Evolutionary conservation across 2,888 invertebrate species (phyloP), one percentile per base, ranked within the genome.

Genomic region (Drosophila sordidula): DNA sequence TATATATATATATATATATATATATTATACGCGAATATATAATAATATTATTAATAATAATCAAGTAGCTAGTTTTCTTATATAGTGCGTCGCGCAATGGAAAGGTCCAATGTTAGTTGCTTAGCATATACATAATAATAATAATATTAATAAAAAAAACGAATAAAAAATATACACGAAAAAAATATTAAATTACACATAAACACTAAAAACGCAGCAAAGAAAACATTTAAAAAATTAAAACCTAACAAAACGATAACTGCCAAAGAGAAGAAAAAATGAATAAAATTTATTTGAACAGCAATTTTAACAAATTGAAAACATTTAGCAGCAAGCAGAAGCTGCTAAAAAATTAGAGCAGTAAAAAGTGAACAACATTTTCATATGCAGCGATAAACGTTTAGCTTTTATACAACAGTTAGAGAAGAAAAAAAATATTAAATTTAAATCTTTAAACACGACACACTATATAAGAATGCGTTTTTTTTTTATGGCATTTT

Each of bases 61-160:
- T 79, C 80, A 80, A 87, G 83, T 86, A 86, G 85, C 87, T 88
- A 88, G 89, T 86, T 86, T 86, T 86, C 85, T 86, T 86, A 86
- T 86, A 88, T 88, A 86, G 88, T 87, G 85, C 89, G 88, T 86
- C 85, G 85, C 89, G 87, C 87, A 86, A 86, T 86, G 85, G 85
- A 88, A 86, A 67, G 85, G 89, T 86, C 85, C 85, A 86, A 86
- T 88, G 85, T 86, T 86, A 86, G 85, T 85, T 88, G 87, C 89
- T 88, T 85, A 85, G 87, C 83, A 88, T 88, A 88, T 86, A 83
- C 68, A 84, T 82, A 78, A 68, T 62, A 54, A 65, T 56, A 61
- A 65, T 29, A 61, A 52, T 45, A 64, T 52, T 54, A 79, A 59
- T 50, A 75, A 64, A 64, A 51, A 64, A 51, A 64, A 26, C 26